Conservation (phyloP, 2,888 invertebrate genomes). For the Xestia ashworthii region DNA sequence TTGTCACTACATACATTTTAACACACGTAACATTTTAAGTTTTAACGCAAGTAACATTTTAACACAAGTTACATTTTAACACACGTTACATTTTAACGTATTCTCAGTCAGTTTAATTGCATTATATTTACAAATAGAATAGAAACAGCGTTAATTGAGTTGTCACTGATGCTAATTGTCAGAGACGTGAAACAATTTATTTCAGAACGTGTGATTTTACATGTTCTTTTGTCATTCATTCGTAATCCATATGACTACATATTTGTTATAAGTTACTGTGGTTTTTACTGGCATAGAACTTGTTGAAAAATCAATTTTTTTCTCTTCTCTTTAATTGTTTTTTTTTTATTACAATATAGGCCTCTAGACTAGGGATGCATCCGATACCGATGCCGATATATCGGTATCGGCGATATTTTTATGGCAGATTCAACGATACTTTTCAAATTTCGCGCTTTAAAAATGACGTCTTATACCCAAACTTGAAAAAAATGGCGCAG, state of each 20-base stretch:
- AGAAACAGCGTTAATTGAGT: conserved; percentile 22
- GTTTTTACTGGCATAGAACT: background rate
- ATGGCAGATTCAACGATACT: no score
- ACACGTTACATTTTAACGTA: background rate
- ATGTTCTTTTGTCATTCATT: background rate
- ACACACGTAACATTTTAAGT: background rate
- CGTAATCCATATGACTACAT: background rate
- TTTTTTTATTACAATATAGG: no score
- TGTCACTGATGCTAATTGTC: conserved; percentile 19
- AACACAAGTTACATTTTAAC: conserved; percentile 6
- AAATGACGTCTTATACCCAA: no score
- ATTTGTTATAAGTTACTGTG: background rate
- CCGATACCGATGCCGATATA: no score
- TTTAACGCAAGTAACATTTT: background rate
- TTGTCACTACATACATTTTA: conserved; percentile 12
- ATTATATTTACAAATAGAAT: conserved; percentile 3
- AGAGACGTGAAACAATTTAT: background rate
- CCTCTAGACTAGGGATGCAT: no score
- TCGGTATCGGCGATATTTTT: no score
- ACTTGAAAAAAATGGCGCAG: no score
- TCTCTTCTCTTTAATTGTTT: no score
- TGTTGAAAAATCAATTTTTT: background rate
- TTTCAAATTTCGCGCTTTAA: no score
- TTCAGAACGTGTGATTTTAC: conserved; percentile 21
- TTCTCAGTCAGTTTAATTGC: background rate